These are phyloP conservation scores for Lynx canadensis DNA, from an alignment of 2,113 vertebrate genomes.

Conservation along the genomic window DNA sequence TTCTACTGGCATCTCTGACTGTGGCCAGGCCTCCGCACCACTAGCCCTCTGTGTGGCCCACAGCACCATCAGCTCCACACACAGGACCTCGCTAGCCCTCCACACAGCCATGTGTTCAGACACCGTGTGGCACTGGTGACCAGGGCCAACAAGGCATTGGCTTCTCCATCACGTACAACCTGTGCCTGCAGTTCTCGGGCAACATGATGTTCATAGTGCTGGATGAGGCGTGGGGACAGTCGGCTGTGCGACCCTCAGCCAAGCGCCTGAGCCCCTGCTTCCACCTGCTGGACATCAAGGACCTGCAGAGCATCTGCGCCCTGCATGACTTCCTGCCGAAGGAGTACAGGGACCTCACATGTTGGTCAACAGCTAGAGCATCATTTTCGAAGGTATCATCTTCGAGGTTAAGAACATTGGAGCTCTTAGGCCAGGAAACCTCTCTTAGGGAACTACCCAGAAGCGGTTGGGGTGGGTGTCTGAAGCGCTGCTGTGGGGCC, in stretches of 20 bases:
- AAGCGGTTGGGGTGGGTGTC: background rate
- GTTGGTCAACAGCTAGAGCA: slow-evolving; percentile 94
- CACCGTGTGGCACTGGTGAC: slow-evolving; percentile 92
- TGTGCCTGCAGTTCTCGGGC: slow-evolving; percentile 90
- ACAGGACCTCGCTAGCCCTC: background rate
- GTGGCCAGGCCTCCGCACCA: background rate
- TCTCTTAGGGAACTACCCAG: background rate
- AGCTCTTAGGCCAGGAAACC: background rate
- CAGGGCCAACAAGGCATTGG: slow-evolving; percentile 94
- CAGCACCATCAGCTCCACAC: background rate
- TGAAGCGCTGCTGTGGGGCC: background rate
- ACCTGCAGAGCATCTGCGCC: slow-evolving; percentile 87
- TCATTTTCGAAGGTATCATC: slow-evolving; percentile 94
- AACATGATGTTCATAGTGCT: slow-evolving; percentile 91
- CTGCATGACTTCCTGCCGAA: slow-evolving; percentile 88
- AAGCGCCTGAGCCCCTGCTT: slow-evolving; percentile 89
- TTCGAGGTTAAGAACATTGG: slow-evolving; percentile 88
- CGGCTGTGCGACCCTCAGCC: slow-evolving; percentile 79
- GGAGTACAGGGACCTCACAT: slow-evolving; percentile 92
- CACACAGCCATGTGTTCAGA: slow-evolving; percentile 34
- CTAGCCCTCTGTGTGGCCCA: background rate
- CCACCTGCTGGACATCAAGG: slow-evolving; percentile 92
- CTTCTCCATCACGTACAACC: slow-evolving; percentile 86
- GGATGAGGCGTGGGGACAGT: slow-evolving; percentile 84
- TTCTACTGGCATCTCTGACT: background rate